These are phyloP conservation scores for Homarus americanus DNA, from an alignment of 1,140 invertebrate species.

Conservation along the genomic window DNA sequence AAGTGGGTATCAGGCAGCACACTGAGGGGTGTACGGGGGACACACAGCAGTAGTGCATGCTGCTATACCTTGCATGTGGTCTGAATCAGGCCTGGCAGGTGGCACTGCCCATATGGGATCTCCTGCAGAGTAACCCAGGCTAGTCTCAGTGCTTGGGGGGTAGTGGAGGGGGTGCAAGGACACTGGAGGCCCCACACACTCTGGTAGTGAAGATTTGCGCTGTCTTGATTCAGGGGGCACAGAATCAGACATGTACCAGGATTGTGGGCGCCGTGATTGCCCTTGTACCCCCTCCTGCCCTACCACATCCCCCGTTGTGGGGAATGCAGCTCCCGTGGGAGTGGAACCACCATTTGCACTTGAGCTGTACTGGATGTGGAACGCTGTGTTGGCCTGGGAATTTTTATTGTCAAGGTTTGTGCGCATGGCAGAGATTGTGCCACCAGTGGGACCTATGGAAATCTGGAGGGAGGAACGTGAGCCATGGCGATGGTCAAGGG, in stretches of 20 bases:
- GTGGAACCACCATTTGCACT: constrained; percentile 55
- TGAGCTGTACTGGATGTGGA: constrained; percentile 74
- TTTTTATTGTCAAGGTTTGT: constrained; percentile 74
- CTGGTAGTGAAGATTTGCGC: constrained; percentile 64
- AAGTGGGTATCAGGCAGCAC: constrained; percentile 51
- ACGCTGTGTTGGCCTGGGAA: constrained; percentile 74
- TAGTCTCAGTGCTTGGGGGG: constrained; percentile 55
- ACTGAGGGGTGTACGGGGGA: constrained; percentile 30
- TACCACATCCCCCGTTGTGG: constrained; percentile 63
- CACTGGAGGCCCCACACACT: constrained; percentile 65
- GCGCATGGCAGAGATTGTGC: constrained; percentile 74
- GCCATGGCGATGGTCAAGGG: constrained; percentile 73
- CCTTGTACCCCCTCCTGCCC: constrained; percentile 61
- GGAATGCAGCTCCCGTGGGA: constrained; percentile 61
- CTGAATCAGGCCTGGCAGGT: constrained; percentile 55
- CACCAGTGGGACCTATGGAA: constrained; percentile 75
- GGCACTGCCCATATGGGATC: constrained; percentile 60
- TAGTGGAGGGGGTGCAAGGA: constrained; percentile 68
- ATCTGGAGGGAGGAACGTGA: constrained; percentile 75
- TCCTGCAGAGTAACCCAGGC: constrained; percentile 50
- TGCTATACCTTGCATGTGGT: constrained; percentile 62
- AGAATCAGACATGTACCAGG: constrained; percentile 58
- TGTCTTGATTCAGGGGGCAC: constrained; percentile 43
- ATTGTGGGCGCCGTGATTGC: constrained; percentile 58
- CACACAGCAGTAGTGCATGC: constrained; percentile 51